Evolutionary conservation across 2,888 invertebrate species (phyloP).

Genomic region (Apotomis turbidana): DNA sequence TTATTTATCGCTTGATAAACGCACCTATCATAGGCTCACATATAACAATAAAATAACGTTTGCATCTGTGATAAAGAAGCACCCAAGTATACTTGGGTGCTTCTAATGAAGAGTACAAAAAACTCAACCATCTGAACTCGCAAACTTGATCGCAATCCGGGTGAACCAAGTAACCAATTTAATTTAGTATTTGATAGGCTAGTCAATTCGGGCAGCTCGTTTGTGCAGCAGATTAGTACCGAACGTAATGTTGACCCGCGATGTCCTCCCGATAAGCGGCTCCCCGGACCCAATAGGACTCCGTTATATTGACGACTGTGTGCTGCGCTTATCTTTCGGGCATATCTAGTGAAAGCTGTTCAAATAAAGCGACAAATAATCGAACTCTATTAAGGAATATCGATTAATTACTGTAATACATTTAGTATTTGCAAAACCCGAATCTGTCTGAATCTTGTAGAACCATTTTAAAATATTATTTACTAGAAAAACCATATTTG

Average conservation of each 20-base stretch:
- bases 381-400: not conserved
- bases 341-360: conserved; percentile 44
- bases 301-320: conserved; percentile 71
- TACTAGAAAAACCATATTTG: no score
- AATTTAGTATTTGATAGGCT: conserved; percentile 76
- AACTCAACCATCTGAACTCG: conserved; percentile 42
- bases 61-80: no score
- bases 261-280: conserved; percentile 75
- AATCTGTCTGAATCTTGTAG: no score
- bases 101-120: not conserved
- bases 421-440: not conserved
- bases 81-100: no score
- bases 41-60: no score
- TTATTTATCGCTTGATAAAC: no score
- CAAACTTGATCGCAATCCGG: conserved; percentile 53
- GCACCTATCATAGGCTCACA: no score
- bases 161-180: conserved; percentile 67
- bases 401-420: not conserved
- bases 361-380: conserved; percentile 27
- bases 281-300: conserved; percentile 66
- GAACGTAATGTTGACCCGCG: conserved; percentile 64
- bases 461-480: no score
- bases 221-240: conserved; percentile 70
- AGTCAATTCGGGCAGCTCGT: conserved; percentile 74
- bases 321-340: conserved; percentile 63